Percentiles rank a stretch among this genome's conserved stretches.
Evolutionary conservation across 2,113 vertebrate genomes (phyloP).

Genomic region (Megaleporinus macrocephalus): DNA sequence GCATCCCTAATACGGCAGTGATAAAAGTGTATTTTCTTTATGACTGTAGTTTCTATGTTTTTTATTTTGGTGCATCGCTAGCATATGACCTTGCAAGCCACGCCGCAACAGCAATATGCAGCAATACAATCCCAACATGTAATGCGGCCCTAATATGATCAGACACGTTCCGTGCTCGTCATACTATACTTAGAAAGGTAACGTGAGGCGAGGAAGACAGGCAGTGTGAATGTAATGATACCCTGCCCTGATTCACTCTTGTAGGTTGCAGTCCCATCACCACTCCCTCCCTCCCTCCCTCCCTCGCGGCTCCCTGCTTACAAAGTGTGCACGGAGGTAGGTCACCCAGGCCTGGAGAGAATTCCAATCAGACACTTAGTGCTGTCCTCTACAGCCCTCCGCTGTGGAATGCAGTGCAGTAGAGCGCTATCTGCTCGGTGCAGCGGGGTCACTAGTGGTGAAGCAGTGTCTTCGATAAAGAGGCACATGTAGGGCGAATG

Average conservation of each 20-base stretch:
- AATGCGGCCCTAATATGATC: no score
- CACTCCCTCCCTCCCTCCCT: slow-evolving; percentile 53
- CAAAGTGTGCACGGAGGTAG: slow-evolving; percentile 72
- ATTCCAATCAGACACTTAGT: slow-evolving; percentile 72
- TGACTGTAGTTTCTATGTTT: no score
- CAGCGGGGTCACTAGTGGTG: neutral
- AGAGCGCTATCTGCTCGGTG: neutral
- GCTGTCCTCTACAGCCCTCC: slow-evolving; percentile 58
- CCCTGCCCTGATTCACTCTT: slow-evolving; percentile 66
- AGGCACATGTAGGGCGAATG: neutral
- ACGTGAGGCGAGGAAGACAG: slow-evolving; percentile 59
- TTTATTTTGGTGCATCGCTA: no score
- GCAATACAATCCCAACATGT: no score
- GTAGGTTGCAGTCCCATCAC: slow-evolving; percentile 77
- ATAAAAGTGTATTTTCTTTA: no score
- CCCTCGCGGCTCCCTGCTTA: slow-evolving; percentile 67
- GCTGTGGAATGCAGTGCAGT: slow-evolving; percentile 53
- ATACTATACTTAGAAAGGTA: slow-evolving; percentile 50
- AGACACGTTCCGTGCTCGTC: neutral
- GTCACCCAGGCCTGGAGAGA: slow-evolving; percentile 72
- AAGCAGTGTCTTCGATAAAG: neutral
- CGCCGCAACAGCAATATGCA: no score
- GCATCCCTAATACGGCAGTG: no score
- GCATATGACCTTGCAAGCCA: no score
- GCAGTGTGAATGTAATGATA: slow-evolving; percentile 47